phyloP scores from a whole-genome alignment of 2,888 invertebrate genomes.

The Tenthredo mesomela region DNA sequence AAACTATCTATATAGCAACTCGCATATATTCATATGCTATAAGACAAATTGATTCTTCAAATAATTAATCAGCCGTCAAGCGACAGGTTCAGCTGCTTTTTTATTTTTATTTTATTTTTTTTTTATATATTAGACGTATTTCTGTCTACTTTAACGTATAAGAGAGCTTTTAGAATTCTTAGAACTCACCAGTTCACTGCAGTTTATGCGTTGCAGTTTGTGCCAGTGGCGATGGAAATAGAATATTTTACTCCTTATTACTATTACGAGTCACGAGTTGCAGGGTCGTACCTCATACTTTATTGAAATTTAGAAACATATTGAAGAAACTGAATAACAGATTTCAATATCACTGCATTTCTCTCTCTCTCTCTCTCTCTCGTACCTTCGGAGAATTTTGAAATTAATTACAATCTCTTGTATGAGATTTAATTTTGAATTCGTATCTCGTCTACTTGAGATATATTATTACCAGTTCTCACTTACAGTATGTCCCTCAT shows the following conservation, averaged over 20 bases:
- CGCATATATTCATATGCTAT: no score
- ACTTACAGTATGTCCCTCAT: background rate
- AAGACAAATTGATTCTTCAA: background rate
- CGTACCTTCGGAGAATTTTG: background rate
- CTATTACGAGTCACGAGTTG: background rate
- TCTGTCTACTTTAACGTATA: background rate
- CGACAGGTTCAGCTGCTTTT: background rate
- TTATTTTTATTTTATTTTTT: no score
- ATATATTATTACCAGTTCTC: background rate
- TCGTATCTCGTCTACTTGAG: background rate
- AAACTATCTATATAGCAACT: no score
- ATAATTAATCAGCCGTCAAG: background rate
- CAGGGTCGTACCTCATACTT: background rate
- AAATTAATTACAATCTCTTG: constrained; percentile 26
- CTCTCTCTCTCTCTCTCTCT: background rate
- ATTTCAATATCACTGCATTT: constrained; percentile 2
- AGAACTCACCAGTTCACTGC: background rate
- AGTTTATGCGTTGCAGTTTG: constrained; percentile 26
- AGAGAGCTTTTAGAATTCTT: constrained; percentile 34
- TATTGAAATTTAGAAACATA: constrained; percentile 20
- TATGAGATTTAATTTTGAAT: background rate
- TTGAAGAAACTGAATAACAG: background rate
- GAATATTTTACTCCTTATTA: constrained; percentile 42
- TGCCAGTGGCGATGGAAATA: constrained; percentile 8
- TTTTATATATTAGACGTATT: background rate